These are phyloP conservation scores for Poecilia gillii DNA, from an alignment of 2,797 vertebrate species.

Conservation along the genomic window DNA sequence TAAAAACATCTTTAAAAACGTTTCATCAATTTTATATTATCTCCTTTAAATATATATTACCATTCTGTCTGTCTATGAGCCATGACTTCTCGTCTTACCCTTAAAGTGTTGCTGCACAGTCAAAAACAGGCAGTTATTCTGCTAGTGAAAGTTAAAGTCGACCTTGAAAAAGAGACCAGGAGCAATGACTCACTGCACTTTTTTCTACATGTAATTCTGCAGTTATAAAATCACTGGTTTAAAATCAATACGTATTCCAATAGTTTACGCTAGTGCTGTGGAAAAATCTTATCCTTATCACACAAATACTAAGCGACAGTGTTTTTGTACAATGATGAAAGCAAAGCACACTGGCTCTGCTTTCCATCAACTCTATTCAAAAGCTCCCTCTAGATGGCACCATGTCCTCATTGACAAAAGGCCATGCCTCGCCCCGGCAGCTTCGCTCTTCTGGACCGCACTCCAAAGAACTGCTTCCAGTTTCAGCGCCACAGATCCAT, in stretches of 20 bases:
- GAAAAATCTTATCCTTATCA: background rate
- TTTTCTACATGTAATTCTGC: background rate
- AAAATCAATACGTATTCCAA: background rate
- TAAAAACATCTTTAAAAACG: background rate
- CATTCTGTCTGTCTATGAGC: background rate
- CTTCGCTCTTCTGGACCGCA: background rate
- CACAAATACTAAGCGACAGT: background rate
- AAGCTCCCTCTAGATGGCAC: constrained; percentile 76
- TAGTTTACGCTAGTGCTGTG: background rate
- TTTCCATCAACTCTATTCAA: constrained; percentile 5
- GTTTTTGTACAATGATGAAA: background rate
- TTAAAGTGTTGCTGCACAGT: background rate
- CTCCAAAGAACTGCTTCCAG: constrained; percentile 11
- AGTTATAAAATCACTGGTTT: background rate
- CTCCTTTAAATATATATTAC: background rate
- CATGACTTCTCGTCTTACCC: background rate
- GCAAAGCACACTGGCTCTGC: background rate
- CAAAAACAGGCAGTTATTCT: background rate
- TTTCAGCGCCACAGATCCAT: constrained; percentile 9
- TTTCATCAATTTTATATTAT: background rate
- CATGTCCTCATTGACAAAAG: constrained; percentile 68
- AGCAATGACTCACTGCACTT: background rate
- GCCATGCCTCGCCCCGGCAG: constrained; percentile 13
- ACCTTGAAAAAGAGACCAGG: background rate
- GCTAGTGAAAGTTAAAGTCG: background rate